Conservation (phyloP, 2,113 vertebrate species). For the Upupa epops region DNA sequence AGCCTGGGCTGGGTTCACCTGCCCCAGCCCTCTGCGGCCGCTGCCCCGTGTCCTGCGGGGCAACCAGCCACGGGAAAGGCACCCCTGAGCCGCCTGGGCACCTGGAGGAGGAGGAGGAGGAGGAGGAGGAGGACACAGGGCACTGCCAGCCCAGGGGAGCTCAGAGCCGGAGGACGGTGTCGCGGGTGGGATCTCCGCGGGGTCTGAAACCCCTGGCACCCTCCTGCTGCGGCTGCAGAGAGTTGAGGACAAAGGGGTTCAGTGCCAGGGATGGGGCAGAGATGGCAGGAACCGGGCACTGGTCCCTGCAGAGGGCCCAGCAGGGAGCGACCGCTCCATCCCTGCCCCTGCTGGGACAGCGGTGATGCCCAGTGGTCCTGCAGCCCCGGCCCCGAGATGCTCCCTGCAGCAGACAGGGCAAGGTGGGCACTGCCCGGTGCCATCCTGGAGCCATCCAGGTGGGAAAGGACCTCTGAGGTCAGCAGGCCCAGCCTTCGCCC, state of each 20-base stretch:
- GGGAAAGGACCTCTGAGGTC: no score
- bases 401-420: fast-evolving
- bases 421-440: not conserved
- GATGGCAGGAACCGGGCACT: not conserved
- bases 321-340: fast-evolving
- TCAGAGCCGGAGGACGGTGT: not conserved
- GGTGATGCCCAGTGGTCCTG: fast-evolving
- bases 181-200: not conserved
- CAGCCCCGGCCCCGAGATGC: fast-evolving
- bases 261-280: fast-evolving
- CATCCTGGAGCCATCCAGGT: no score
- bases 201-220: not conserved
- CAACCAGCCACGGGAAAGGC: not conserved
- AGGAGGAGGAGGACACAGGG: not conserved
- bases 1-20: fast-evolving
- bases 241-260: fast-evolving
- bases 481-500: no score
- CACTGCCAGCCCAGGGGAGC: not conserved
- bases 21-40: not conserved
- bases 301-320: fast-evolving
- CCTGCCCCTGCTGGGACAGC: fast-evolving
- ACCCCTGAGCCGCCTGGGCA: not conserved
- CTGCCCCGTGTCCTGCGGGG: not conserved
- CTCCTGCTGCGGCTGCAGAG: not conserved
- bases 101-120: fast-evolving